Evolutionary conservation across 2,888 invertebrate species (phyloP).

Genomic region (Diabrotica balteata): DNA sequence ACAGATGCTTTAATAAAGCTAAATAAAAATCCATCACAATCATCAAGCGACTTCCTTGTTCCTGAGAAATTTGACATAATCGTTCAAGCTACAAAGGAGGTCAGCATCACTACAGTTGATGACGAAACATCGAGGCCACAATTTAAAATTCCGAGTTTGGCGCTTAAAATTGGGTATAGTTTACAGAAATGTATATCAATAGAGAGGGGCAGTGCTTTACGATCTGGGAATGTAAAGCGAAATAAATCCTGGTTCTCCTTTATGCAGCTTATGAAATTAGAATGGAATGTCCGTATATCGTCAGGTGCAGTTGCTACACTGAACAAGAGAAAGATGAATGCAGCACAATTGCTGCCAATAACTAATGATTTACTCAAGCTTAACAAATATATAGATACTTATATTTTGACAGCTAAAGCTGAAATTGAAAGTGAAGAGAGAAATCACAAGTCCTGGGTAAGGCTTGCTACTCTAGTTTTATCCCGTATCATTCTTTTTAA

Average conservation of each 20-base stretch:
- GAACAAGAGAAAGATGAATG: slow-evolving; percentile 30
- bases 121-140: slow-evolving; percentile 6
- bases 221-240: slow-evolving; percentile 27
- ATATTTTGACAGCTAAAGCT: slow-evolving; percentile 19
- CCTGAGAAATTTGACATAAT: slow-evolving; percentile 26
- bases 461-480: slow-evolving; percentile 25
- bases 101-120: neutral
- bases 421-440: neutral
- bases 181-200: slow-evolving; percentile 36
- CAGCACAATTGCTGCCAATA: slow-evolving; percentile 36
- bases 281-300: slow-evolving; percentile 37
- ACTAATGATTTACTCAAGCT: slow-evolving; percentile 38
- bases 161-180: slow-evolving; percentile 35
- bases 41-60: slow-evolving; percentile 9
- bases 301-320: slow-evolving; percentile 36
- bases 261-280: slow-evolving; percentile 35
- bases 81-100: slow-evolving; percentile 22
- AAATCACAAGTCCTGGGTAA: slow-evolving; percentile 19
- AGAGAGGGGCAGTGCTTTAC: slow-evolving; percentile 32
- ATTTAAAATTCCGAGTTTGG: slow-evolving; percentile 25
- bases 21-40: neutral
- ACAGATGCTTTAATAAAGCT: slow-evolving; percentile 15
- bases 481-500: slow-evolving; percentile 38
- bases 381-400: slow-evolving; percentile 30
- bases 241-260: slow-evolving; percentile 27